Evolutionary conservation across 2,797 vertebrate species (phyloP).

Genomic region (Setipinna tenuifilis): DNA sequence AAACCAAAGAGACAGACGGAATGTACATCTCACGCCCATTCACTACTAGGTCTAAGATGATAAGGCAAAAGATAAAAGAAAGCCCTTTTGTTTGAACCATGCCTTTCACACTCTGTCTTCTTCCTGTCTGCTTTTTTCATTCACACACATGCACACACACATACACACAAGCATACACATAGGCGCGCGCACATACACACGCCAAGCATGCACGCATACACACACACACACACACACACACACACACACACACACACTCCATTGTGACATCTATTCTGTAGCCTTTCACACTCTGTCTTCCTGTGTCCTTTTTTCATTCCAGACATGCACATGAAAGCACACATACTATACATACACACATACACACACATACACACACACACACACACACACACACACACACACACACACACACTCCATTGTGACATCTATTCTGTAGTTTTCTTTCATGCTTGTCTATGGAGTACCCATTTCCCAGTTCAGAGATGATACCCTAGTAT

Average conservation of each 20-base stretch:
- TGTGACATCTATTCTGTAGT: background rate
- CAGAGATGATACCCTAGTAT: background rate
- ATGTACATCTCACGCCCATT: too few species aligned
- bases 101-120: too few species aligned
- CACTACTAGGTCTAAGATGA: background rate
- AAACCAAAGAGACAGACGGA: too few species aligned
- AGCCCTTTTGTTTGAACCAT: too few species aligned
- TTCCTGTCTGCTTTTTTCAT: too few species aligned
- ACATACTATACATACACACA: background rate
- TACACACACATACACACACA: background rate
- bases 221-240: too few species aligned
- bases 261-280: background rate
- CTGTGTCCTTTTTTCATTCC: background rate
- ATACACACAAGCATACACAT: too few species aligned
- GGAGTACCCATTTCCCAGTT: background rate
- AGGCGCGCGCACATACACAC: background rate
- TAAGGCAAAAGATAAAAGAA: background rate
- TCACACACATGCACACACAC: too few species aligned
- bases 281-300: background rate
- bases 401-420: background rate
- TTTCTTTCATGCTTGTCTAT: background rate
- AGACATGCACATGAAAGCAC: background rate
- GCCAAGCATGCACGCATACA: background rate
- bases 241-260: background rate
- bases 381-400: constrained; percentile 9